Conservation (phyloP, 2,888 invertebrate species). For the Cerceris rybyensis region DNA sequence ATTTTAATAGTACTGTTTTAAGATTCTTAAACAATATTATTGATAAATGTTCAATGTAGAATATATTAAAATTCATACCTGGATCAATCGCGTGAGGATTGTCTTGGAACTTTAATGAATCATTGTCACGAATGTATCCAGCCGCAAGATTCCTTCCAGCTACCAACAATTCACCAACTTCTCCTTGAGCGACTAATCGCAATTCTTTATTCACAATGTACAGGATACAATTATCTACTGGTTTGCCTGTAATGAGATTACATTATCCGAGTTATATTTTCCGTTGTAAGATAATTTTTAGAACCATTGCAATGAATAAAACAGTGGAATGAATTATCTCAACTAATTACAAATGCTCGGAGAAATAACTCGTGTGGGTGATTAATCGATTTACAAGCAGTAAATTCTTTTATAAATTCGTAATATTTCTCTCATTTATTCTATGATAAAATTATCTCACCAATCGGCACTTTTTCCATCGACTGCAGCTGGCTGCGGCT, state of each 20-base stretch:
- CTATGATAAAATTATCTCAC: conserved; percentile 79
- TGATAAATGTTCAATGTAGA: not conserved
- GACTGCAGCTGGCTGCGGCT: conserved; percentile 85
- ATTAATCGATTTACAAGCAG: too few relatives aligned
- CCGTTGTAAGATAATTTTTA: not conserved
- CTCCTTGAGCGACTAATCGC: conserved; percentile 87
- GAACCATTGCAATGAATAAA: too few relatives aligned
- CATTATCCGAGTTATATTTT: not conserved
- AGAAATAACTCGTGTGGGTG: too few relatives aligned
- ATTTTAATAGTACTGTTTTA: too few relatives aligned
- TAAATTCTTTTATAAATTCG: too few relatives aligned
- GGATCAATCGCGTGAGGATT: conserved; percentile 88
- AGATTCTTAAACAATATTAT: too few relatives aligned
- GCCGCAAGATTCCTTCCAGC: conserved; percentile 90
- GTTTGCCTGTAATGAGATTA: conserved; percentile 84
- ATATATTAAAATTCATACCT: conserved; percentile 76
- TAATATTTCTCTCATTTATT: too few relatives aligned
- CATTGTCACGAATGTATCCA: conserved; percentile 91
- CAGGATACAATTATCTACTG: conserved; percentile 90
- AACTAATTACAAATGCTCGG: too few relatives aligned
- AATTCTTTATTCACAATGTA: conserved; percentile 91
- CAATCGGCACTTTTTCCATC: conserved; percentile 90
- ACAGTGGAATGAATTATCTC: too few relatives aligned
- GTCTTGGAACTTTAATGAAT: conserved; percentile 88
- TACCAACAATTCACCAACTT: conserved; percentile 92